phyloP scores from a whole-genome alignment of 2,888 invertebrate species.

The Ornithoptera priamus region DNA sequence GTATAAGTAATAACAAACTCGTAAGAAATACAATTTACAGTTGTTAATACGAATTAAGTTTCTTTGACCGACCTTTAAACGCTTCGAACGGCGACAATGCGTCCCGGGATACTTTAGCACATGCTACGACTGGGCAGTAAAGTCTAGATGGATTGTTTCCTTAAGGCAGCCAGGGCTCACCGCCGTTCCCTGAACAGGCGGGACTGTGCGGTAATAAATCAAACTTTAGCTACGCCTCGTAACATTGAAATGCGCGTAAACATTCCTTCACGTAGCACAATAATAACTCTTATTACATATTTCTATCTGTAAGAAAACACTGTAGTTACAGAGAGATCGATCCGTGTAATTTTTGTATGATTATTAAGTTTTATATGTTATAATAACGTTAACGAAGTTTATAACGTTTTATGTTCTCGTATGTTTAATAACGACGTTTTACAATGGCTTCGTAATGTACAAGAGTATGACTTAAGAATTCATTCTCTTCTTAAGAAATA shows the following conservation, averaged over 20 bases:
- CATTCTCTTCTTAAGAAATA: too few species aligned
- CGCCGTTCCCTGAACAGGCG: conserved; percentile 15
- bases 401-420: too few species aligned
- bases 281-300: background rate
- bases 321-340: background rate
- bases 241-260: conserved; percentile 15
- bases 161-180: conserved; percentile 10
- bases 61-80: background rate
- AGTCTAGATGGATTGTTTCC: conserved; percentile 27
- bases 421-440: too few species aligned
- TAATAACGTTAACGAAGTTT: too few species aligned
- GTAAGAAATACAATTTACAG: background rate
- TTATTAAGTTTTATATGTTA: too few species aligned
- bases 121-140: conserved; percentile 20
- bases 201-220: conserved; percentile 19
- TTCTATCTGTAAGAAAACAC: background rate
- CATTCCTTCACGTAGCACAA: conserved; percentile 1
- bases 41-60: background rate
- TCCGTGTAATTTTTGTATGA: background rate
- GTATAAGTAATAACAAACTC: background rate
- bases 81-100: conserved; percentile 3
- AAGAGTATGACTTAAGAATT: too few species aligned
- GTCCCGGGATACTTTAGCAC: conserved; percentile 18
- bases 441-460: too few species aligned
- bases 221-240: conserved; percentile 17